Evolutionary conservation across 2,797 vertebrate species (phyloP), one percentile per base, ranked within the genome.

Genomic region (Gymnodraco acuticeps): DNA sequence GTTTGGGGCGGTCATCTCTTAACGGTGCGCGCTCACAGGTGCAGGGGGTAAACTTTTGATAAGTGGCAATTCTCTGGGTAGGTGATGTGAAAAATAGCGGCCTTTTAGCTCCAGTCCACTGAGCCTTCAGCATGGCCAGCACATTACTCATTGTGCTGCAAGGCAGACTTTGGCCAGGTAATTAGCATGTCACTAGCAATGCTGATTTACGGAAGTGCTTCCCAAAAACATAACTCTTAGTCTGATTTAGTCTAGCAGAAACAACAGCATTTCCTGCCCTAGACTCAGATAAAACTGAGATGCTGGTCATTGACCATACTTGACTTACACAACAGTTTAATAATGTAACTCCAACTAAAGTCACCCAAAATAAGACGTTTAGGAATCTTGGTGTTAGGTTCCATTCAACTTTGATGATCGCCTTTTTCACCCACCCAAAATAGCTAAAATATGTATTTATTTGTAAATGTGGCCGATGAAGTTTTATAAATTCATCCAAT

Each of bases 11-110:
- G 84, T 82, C 88, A 84, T 89, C 82, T 84, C 67, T 64, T 68
- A 72, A 20, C 3, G 12, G 56, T 54, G 58, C 46, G 66, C 17
- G 55, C 47, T 84, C 78, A 68, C 68, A 82, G 78, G 87, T 87
- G 84, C 71, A 78, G 64, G 65, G 72, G 75, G 51, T 78, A 81
- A 83, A 82, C 80, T 86, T 89, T 85, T 87, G 85, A 89, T 88
- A 87, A 89, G 90, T 88, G 79, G 75, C 77, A 59, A 70, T 83
- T 86, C 73, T 69, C 75, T 46, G 60, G 69, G 82, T 74, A 75
- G 83, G 66, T 82, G 83, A 85, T 72, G 85, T 90, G 89, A 91
- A 89, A 88, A 91, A 92, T 92, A 83, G 82, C 77, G 67, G 80
- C 76, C 76, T 84, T 88, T 92, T 90, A 90, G 81, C 83, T 74